Base-by-base conservation (phyloP, 2,113 vertebrate species). In the Heloderma charlesbogerti region DNA sequence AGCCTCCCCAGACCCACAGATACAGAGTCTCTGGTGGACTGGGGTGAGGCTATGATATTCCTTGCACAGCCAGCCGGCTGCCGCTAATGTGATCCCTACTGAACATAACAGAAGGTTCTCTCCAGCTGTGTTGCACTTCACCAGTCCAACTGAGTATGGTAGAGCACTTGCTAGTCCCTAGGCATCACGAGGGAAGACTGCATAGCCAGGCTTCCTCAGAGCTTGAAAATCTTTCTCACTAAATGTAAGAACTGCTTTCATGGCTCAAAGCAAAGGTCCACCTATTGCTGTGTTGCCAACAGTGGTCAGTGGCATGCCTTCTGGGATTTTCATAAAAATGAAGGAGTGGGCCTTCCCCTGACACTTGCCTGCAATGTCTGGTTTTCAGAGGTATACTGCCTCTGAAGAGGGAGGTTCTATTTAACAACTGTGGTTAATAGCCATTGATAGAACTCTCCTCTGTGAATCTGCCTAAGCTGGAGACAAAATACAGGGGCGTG, bases 11-110 rank as follows among this genome's bases (percentile, higher is more conserved):
- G n/a, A n/a, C n/a, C n/a, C n/a, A n/a, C n/a, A n/a, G n/a, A n/a
- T n/a, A n/a, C n/a, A n/a, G n/a, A n/a, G n/a, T n/a, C n/a, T n/a
- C n/a, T n/a, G n/a, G n/a, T n/a, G n/a, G n/a, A n/a, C n/a, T n/a
- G n/a, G n/a, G n/a, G n/a, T 72, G 31, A 25, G 40, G 77, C 37
- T 27, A n/a, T 0, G 6, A 81, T 81, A 10, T 37, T 81, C 51
- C 27, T 43, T 29, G 48, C 12, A 86, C 60, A 45, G 6, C 37
- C 12, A 71, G 51, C 29, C 45, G 66, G n/a, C 16, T 18, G 16
- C 6, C 5, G 3, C 78, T 29, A 51, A 29, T 29, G 16, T 31
- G 6, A 74, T 25, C 13, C 15, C 4, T 9, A 5, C 75, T 0
- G 3, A 8, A 77, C 2, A 4, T 5, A 57, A 80, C 13, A 40